Evolutionary conservation across 2,113 vertebrate genomes (phyloP), one percentile per base, ranked within the genome.

Genomic region (Clarias gariepinus): DNA sequence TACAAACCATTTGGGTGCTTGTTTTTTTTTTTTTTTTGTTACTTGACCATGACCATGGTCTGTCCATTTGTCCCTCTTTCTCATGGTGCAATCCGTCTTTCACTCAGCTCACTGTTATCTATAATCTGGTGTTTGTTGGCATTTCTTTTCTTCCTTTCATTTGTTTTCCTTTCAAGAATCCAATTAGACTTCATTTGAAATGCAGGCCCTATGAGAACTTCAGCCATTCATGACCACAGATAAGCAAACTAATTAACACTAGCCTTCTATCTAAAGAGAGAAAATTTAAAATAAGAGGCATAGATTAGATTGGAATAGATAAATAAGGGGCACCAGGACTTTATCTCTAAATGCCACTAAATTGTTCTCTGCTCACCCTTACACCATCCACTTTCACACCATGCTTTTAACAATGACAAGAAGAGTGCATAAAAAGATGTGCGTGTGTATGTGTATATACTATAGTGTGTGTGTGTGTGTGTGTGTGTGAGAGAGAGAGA

Each of bases 191-290:
- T 94, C 92, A 94, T 95, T 94, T 92, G 92, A 93, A 95, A 93
- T 91, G 93, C 91, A 89, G 89, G 88, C 81, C 74, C 87, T 89
- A 92, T 90, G 90, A 93, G 93, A 94, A 94, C 92, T 91, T 91
- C 92, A 93, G 93, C 93, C 92, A 93, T 91, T 93, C 90, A 89
- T 82, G 92, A 85, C 87, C 86, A 90, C 76, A 94, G 94, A 95
- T 95, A 95, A 92, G 93, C 93, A 95, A 95, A 92, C 90, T 93
- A 93, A 95, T 95, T 95, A 95, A 91, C 94, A 90, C 89, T 90
- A 88, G 92, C 88, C 91, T 90, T 90, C 91, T 91, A 90, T 89
- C 87, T 92, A 82, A 87, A 88, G 84, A 88, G 91, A 94, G 92
- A 91, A 94, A 93, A 94, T 94, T 90, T 91, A 89, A 92, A 89